A percentile compares a stretch with the other conserved stretches of the same genome.
These are phyloP conservation scores for Esox niger DNA, from an alignment of 2,113 vertebrate species.

Conservation along the genomic window DNA sequence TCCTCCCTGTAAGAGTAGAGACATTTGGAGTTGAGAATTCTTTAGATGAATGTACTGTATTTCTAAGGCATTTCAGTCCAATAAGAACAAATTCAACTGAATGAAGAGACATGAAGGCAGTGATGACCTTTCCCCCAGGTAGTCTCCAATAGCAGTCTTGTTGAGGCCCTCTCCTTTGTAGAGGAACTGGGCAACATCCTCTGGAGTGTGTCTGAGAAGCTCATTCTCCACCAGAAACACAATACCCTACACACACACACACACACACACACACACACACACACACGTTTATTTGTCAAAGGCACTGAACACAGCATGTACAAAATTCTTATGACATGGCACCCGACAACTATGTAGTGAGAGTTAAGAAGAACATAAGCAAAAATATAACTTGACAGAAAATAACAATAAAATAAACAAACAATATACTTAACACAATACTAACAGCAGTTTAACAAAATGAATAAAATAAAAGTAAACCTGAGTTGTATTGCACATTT, in stretches of 20 bases:
- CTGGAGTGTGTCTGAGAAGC: constrained; percentile 80
- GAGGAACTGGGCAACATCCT: constrained; percentile 87
- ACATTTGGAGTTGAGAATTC: neutral
- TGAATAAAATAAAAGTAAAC: no score
- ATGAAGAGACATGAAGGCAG: neutral
- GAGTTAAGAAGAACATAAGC: no score
- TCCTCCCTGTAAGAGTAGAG: constrained; percentile 76
- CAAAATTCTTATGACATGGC: no score
- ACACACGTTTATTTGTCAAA: no score
- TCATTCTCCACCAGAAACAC: constrained; percentile 88
- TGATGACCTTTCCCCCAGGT: constrained; percentile 85
- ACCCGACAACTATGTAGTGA: no score
- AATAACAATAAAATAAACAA: no score
- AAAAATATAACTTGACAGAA: no score
- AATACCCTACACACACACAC: constrained; percentile 75
- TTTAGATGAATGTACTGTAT: no score
- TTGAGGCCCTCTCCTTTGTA: constrained; percentile 93
- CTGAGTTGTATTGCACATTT: no score
- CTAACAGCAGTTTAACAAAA: no score
- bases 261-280: neutral
- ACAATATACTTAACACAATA: no score
- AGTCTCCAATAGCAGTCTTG: constrained; percentile 91
- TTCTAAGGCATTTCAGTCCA: neutral
- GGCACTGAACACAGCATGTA: no score
- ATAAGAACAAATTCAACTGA: neutral